Evolutionary conservation across 2,113 vertebrate species (phyloP), one percentile per base, ranked within the genome.

Genomic region (Rhipidura dahli): DNA sequence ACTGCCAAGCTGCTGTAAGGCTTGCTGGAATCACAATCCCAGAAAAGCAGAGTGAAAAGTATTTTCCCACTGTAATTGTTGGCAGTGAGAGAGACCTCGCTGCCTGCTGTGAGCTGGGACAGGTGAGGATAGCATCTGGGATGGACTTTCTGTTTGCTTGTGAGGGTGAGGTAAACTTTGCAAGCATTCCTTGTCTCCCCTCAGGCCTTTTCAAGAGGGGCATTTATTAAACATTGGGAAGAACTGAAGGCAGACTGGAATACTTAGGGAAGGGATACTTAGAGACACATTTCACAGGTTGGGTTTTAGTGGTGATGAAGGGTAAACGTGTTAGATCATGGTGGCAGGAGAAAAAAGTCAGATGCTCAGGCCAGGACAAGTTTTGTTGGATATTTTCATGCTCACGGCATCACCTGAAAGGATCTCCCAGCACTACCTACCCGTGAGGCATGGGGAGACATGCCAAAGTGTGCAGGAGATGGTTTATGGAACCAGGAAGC

Each of bases 1-100:
- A 31, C 88, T 93, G 85, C 82, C 90, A 91, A 94, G 84, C 59
- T 78, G 73, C 70, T 93, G 57, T 35, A 47, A 76, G 82, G 47
- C 72, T 80, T 83, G 71, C 56, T 86, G 79, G 86, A 86, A 83
- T 90, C 39, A 35, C 54, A 70, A 0, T 44, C 88, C 47, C 42
- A 80, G 90, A 65, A 85, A 77, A 93, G 51, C 19, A 40, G 44
- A 47, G 23, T 39, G 70, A 71, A 81, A 93, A 92, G 71, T 66
- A 69, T 94, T 95, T 92, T 93, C 57, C 50, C 85, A 28, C 28
- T 33, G 31, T 35, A 88, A 15, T 26, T 93, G 16, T 8, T 82
- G 75, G 66, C 7, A 8, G 54, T 20, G 22, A 54, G 79, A 69
- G 86, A 86, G 75, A 79, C 27, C 26, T 89, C 0, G 1, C 19